Evolutionary conservation across 2,797 vertebrate species (phyloP).

Genomic region (Mareca strepera): DNA sequence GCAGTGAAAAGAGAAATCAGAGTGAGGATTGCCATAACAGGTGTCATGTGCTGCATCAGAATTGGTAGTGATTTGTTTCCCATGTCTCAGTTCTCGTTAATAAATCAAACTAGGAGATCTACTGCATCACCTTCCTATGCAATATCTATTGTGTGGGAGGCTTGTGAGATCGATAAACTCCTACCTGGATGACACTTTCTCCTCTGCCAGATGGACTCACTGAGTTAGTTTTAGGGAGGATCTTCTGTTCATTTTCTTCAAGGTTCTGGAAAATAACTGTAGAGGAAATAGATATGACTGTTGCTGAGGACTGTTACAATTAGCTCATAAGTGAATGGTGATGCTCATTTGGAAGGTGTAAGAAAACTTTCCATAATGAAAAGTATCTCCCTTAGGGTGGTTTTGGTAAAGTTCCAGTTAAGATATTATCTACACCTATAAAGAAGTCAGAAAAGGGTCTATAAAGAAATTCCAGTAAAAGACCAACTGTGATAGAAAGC

Average conservation of each 20-base stretch:
- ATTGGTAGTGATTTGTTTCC: neutral
- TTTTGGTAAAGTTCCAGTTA: neutral
- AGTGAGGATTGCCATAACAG: neutral
- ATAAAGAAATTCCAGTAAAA: neutral
- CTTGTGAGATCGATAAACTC: neutral
- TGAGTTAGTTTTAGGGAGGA: neutral
- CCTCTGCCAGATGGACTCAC: neutral
- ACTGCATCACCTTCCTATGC: neutral
- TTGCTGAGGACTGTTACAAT: neutral
- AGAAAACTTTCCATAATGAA: neutral
- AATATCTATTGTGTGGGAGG: neutral
- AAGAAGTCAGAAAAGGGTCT: neutral
- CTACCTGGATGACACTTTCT: neutral
- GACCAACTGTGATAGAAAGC: neutral
- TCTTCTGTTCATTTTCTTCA: neutral
- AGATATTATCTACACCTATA: neutral
- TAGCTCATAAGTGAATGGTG: neutral
- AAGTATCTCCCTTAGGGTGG: neutral
- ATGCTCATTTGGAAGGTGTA: neutral
- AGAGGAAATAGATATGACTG: accelerated
- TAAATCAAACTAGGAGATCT: neutral
- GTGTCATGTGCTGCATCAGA: accelerated
- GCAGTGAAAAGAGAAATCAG: neutral
- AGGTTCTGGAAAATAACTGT: neutral
- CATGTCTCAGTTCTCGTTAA: neutral